Evolutionary conservation across 2,888 invertebrate genomes (phyloP).

Genomic region (Alloplasta piceator): DNA sequence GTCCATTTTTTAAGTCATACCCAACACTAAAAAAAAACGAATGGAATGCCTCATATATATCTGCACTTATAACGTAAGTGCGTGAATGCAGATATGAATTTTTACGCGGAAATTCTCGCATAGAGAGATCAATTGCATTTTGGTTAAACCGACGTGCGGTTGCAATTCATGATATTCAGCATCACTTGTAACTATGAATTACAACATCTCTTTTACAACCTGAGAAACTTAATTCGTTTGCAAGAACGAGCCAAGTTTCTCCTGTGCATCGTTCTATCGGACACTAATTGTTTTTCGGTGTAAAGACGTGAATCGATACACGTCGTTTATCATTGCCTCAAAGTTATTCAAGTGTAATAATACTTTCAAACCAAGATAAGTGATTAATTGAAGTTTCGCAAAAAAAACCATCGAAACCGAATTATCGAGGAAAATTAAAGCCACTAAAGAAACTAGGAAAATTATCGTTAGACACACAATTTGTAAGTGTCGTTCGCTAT

Average conservation of each 20-base stretch:
- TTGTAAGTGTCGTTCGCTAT: background rate
- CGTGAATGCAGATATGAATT: constrained; percentile 4
- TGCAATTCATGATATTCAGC: constrained; percentile 45
- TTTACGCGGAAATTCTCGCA: constrained; percentile 7
- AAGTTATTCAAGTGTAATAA: too few relatives aligned
- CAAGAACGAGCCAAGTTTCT: background rate
- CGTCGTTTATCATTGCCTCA: too few relatives aligned
- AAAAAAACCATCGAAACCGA: background rate
- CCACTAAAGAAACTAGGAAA: constrained; percentile 1
- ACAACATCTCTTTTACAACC: constrained; percentile 38
- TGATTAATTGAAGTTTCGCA: background rate
- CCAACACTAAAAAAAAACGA: too few relatives aligned
- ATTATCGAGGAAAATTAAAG: background rate
- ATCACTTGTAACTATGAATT: constrained; percentile 27
- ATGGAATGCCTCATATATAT: background rate
- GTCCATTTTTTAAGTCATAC: too few relatives aligned
- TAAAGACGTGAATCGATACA: too few relatives aligned
- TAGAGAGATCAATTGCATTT: constrained; percentile 31
- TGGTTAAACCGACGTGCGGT: constrained; percentile 29
- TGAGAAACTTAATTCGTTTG: constrained; percentile 14
- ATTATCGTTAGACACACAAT: background rate
- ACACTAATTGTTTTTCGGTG: background rate
- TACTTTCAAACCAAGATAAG: too few relatives aligned
- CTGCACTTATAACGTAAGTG: background rate
- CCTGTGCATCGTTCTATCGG: background rate